Base-by-base conservation (phyloP, 1,140 invertebrate genomes). In the Caenorhabditis tropicalis region DNA sequence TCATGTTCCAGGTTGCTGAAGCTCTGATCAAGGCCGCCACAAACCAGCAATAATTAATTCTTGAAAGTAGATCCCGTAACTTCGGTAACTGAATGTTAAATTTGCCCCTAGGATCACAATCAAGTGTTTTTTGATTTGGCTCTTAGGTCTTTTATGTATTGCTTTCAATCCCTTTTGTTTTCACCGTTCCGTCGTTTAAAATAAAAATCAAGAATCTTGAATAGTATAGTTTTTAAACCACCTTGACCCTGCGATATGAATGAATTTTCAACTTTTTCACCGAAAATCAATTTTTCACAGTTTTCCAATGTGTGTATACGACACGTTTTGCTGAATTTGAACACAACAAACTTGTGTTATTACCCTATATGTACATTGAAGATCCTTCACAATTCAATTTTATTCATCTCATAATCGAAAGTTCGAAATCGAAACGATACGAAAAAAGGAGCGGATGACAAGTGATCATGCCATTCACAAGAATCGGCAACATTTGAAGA, bases 11-110 rank as follows among this genome's bases (percentile, higher is more conserved):
- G 79, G 79, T 91, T 19, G 89, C 90, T 70, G 89, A 90, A 79
- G 89, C 88, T 31, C 65, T 90, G 10, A 46, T 90, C 53, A 91
- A 89, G 81, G 89, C 89, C 49, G 86, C 83, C 31, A 83, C 84
- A 31, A 90, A 87, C 58, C 79, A 81, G 31, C 58, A 82, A 21
- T 86, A 87, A 86, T 48, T n/a, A 49, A 21, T 65, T 65, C 16
- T 43, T 46, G 19, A 43, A n/a, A 74, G 6, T 74, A 74, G 65
- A 74, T 36, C 65, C 65, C 36, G 3, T 46, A 74, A 74, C 65
- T 74, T 46, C 43, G 36, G 36, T 74, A 74, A 74, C 15, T 39
- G 70, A 31, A 31, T 39, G 19, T 74, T 70, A 60, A 46, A 19
- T 24, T 3, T 27, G 46, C 27, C 27, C 27, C 56, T 46, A 82